Conservation (phyloP, 2,888 invertebrate species). For the Tachystola acroxantha region DNA sequence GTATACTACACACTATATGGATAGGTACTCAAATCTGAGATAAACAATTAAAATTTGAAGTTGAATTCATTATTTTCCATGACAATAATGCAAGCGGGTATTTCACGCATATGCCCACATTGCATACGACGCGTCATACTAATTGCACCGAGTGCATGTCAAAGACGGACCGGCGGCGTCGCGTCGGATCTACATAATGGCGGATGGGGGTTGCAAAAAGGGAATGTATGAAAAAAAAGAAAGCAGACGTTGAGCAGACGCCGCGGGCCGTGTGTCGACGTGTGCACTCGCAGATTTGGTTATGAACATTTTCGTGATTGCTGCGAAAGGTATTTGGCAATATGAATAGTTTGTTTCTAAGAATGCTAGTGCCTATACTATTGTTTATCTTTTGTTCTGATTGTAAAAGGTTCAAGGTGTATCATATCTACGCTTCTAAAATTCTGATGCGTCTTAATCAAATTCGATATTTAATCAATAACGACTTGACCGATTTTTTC, state of each 20-base stretch:
- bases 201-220: slow-evolving; percentile 62
- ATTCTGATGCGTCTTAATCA: too few species aligned
- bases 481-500: too few species aligned
- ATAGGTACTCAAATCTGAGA: too few species aligned
- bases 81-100: background rate
- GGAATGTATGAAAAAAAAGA: slow-evolving; percentile 62
- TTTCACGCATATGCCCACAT: slow-evolving; percentile 16
- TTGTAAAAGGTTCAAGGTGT: too few species aligned
- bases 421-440: too few species aligned
- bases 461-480: too few species aligned
- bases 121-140: slow-evolving; percentile 55
- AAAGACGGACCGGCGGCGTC: slow-evolving; percentile 76
- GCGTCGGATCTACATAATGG: slow-evolving; percentile 73
- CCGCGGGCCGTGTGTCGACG: slow-evolving; percentile 37
- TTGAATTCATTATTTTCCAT: too few species aligned
- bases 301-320: slow-evolving; percentile 14
- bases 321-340: slow-evolving; percentile 1
- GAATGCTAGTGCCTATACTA: background rate
- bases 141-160: slow-evolving; percentile 75
- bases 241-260: slow-evolving; percentile 32
- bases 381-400: too few species aligned
- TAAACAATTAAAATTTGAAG: too few species aligned
- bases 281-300: slow-evolving; percentile 57
- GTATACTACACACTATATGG: too few species aligned
- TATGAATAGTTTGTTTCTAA: background rate